Evolutionary conservation across 2,113 vertebrate species (phyloP).

Genomic region (Oceanodroma tethys): DNA sequence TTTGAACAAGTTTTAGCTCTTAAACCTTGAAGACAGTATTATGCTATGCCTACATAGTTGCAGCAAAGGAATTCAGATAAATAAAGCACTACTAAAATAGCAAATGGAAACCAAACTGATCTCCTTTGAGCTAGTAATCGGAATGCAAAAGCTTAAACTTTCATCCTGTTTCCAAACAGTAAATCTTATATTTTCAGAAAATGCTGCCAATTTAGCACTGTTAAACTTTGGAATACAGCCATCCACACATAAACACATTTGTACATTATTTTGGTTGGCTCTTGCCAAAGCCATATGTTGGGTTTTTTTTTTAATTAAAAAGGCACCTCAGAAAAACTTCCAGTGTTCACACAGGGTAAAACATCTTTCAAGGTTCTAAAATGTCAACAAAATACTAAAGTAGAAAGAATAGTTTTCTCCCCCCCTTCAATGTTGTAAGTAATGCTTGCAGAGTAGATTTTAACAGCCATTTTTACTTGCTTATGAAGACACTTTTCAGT

Average conservation of each 20-base stretch:
- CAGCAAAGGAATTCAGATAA: neutral
- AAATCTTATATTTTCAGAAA: conserved; percentile 19
- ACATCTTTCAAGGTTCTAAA: neutral
- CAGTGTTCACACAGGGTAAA: neutral
- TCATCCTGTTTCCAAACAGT: conserved; percentile 3
- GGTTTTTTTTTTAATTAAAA: neutral
- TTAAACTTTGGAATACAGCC: neutral
- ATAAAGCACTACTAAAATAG: neutral
- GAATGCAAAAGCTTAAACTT: neutral
- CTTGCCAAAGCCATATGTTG: neutral
- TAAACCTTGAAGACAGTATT: neutral
- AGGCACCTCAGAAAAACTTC: neutral
- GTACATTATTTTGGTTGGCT: neutral
- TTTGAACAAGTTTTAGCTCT: neutral
- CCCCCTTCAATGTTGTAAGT: neutral
- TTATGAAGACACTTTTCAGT: neutral
- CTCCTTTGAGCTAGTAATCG: neutral
- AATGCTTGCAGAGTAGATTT: neutral
- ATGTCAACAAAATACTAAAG: neutral
- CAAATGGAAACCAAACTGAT: neutral
- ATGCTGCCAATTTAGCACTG: neutral
- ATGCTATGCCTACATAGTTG: neutral
- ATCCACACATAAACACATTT: neutral
- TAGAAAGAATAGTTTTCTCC: neutral
- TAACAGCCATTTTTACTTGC: neutral